Evolutionary conservation across 1,140 invertebrate genomes (phyloP), one percentile per base, ranked within the genome.

Genomic region (Gonioctena quinquepunctata): DNA sequence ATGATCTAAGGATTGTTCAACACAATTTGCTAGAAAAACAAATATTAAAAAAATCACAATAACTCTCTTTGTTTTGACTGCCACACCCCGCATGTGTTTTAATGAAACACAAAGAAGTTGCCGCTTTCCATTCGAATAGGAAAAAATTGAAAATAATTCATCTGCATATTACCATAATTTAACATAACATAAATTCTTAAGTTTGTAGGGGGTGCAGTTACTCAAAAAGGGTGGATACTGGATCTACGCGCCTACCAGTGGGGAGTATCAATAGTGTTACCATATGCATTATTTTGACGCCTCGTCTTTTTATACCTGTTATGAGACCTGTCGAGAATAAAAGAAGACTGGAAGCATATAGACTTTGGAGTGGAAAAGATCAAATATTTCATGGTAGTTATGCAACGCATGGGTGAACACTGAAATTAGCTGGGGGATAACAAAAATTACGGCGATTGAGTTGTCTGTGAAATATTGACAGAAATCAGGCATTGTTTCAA

Each of bases 171-270:
- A 64, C 8, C 68, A 69, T 69, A 69, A 33, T 62, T 69, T 69
- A 69, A 60, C 68, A 69, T 69, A 69, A 52, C 16, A 69, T 69
- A 69, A 63, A 64, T 69, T 54, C 54, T 52, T 56, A 23, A 18
- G 26, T 21, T 64, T 52, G 33, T 42, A 21, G 54, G 61, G 60
- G 68, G 60, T 64, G 68, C 48, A 56, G 27, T 22, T 33, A 28
- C 23, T 56, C 23, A 13, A 50, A 69, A 61, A 61, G 59, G 60
- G 63, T 50, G 26, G 57, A 68, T 22, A 52, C 16, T 27, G 11
- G 23, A 66, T 54, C n/a, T n/a, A n/a, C 33, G 33, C 33, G 33
- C 33, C 8, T 19, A 48, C n/a, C 66, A 11, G 22, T 68, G 67
- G 67, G 67, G 67, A 27, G 57, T 60, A 33, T 42, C 16, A 50